Base-by-base conservation (phyloP, 2,888 invertebrate species). In the Pseudoips prasinana region DNA sequence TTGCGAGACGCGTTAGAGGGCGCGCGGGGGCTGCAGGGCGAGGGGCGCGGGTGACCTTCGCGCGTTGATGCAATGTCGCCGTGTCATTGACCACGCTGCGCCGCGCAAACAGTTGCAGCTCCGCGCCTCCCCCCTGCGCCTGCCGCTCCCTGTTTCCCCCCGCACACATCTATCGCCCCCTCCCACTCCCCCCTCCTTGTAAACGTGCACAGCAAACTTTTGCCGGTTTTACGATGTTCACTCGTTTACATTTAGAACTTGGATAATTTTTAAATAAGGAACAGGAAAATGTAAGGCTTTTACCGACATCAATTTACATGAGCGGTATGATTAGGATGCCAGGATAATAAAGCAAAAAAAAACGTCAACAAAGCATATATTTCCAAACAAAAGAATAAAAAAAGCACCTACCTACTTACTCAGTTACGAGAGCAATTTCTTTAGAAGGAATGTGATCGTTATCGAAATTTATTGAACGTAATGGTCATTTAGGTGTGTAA, bases 61-160 rank as follows among this genome's bases (percentile, higher is more conserved):
- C 82, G 82, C 82, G 78, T 81, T 79, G 84, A 80, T 84, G 84
- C 87, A 88, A 88, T 88, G 87, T 87, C 87, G 86, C 78, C 74
- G 84, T 85, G 87, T 87, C 87, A 85, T 86, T 86, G 87, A 84
- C 84, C 84, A 83, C 75, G 68, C 64, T 56, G 58, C 65, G 56
- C 67, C 58, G 57, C 71, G 58, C 71, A 65, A 69, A 68, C 72
- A 72, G 69, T 71, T 68, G 69, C 71, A 65, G 55, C n/a, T 20
- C 20, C 20, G 7, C 20, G 7, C 20, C 20, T 52, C 43, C 46
- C 60, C 49, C 63, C 41, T 64, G 40, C 64, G 54, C 61, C 58
- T 56, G 57, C 44, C 38, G 52, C 66, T 59, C 63, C 61, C 53
- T 46, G 39, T 49, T 35, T 48, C 56, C 51, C 48, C 46, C 58